phyloP scores from a whole-genome alignment of 35 echinoderm and acorn worm genomes.

The Ophiothrix spiculata region DNA sequence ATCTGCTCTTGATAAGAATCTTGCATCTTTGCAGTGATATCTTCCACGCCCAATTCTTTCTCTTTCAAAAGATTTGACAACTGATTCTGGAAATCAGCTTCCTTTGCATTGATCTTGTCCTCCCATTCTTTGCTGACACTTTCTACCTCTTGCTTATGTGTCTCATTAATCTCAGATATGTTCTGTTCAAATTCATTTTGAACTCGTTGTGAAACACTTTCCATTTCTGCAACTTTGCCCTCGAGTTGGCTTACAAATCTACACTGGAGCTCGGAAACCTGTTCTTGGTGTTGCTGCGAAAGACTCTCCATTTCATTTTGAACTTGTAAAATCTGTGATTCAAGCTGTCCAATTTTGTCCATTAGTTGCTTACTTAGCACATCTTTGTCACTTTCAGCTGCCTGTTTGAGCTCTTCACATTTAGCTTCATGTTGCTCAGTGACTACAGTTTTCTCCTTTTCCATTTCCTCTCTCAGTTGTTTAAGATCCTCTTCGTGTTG shows the following conservation, averaged over 20 bases:
- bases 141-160: slow-evolving; percentile 27
- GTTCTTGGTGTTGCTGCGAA: background rate
- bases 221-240: background rate
- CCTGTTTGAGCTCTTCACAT: slow-evolving; percentile 8
- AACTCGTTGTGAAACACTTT: slow-evolving; percentile 4
- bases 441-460: slow-evolving; percentile 12
- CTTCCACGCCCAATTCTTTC: slow-evolving; percentile 81
- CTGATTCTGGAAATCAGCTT: slow-evolving; percentile 70
- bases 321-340: slow-evolving; percentile 9
- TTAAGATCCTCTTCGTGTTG: background rate
- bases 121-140: slow-evolving; percentile 1
- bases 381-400: background rate
- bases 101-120: slow-evolving; percentile 55
- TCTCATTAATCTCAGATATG: background rate
- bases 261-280: background rate
- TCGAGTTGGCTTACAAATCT: background rate
- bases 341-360: slow-evolving; percentile 13
- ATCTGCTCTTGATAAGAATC: slow-evolving; percentile 67
- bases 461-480: background rate
- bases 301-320: background rate
- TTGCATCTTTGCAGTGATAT: slow-evolving; percentile 76
- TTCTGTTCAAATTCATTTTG: slow-evolving; percentile 24
- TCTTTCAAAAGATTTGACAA: slow-evolving; percentile 78
- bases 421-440: slow-evolving; percentile 22
- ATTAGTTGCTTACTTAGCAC: slow-evolving; percentile 6